Conservation (phyloP, 2,113 vertebrate genomes). For the Macquaria ambigua region DNA sequence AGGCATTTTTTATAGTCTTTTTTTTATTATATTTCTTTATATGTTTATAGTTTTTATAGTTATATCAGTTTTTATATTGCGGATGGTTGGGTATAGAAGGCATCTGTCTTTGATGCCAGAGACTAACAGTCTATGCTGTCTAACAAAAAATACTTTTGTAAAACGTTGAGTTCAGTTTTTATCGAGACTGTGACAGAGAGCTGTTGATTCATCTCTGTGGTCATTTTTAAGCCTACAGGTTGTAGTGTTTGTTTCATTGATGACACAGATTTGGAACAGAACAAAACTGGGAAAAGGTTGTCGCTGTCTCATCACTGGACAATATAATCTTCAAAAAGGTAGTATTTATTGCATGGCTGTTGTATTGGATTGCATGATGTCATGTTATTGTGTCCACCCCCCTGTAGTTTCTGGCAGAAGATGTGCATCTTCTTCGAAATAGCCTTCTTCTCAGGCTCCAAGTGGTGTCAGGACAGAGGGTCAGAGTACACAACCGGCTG, state of each 20-base stretch:
- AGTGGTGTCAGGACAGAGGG: slow-evolving; percentile 63
- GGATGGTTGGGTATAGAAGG: background rate
- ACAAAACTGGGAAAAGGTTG: background rate
- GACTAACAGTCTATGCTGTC: background rate
- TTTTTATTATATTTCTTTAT: no score
- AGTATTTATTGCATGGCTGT: slow-evolving; percentile 2
- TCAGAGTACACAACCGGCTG: slow-evolving; percentile 52
- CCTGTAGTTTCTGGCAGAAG: slow-evolving; percentile 26
- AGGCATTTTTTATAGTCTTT: no score
- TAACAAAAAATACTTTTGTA: background rate
- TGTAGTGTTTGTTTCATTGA: background rate
- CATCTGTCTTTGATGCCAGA: background rate
- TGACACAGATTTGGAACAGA: background rate
- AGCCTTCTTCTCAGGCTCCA: slow-evolving; percentile 31
- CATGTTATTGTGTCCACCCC: background rate
- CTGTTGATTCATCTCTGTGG: background rate
- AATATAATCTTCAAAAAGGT: background rate
- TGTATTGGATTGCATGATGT: slow-evolving; percentile 18
- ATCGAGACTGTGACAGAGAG: background rate
- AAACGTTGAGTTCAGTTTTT: background rate
- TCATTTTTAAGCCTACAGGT: background rate
- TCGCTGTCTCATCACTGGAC: background rate
- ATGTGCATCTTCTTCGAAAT: slow-evolving; percentile 47
- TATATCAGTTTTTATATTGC: no score
- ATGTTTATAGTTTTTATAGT: no score